Evolutionary conservation across 2,113 vertebrate species (phyloP).

Genomic region (Gymnogyps californianus): DNA sequence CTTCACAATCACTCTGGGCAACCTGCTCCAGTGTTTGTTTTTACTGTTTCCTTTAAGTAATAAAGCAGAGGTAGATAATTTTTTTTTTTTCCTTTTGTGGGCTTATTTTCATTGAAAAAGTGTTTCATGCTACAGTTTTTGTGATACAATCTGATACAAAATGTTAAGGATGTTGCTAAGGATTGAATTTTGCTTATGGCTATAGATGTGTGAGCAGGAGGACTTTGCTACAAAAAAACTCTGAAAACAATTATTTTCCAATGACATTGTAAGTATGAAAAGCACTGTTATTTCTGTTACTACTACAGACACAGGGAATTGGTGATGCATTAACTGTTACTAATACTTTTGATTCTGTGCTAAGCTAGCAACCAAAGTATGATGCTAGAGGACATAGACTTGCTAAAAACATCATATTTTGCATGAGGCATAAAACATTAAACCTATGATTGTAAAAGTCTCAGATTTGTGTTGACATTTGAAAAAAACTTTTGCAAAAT

Average conservation of each 20-base stretch:
- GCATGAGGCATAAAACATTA: neutral
- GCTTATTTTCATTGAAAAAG: neutral
- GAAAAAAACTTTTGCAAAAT: neutral
- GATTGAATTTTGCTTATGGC: neutral
- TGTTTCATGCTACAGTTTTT: neutral
- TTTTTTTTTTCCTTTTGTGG: neutral
- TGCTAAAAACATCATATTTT: neutral
- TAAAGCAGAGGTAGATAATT: neutral
- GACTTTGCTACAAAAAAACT: neutral
- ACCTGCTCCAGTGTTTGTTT: neutral
- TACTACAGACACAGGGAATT: neutral
- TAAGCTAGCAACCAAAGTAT: neutral
- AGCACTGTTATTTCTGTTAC: neutral
- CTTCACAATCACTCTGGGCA: neutral
- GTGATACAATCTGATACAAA: neutral
- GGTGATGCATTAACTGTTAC: neutral
- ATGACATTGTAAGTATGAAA: neutral
- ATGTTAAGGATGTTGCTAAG: neutral
- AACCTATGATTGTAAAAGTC: neutral
- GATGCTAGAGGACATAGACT: neutral
- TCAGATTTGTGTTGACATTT: neutral
- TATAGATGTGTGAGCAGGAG: neutral
- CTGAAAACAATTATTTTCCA: neutral
- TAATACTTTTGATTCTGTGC: neutral
- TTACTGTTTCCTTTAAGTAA: neutral